These are phyloP conservation scores for Speoplatyrhinus poulsoni DNA, from an alignment of 2,113 vertebrate species.

Conservation along the genomic window DNA sequence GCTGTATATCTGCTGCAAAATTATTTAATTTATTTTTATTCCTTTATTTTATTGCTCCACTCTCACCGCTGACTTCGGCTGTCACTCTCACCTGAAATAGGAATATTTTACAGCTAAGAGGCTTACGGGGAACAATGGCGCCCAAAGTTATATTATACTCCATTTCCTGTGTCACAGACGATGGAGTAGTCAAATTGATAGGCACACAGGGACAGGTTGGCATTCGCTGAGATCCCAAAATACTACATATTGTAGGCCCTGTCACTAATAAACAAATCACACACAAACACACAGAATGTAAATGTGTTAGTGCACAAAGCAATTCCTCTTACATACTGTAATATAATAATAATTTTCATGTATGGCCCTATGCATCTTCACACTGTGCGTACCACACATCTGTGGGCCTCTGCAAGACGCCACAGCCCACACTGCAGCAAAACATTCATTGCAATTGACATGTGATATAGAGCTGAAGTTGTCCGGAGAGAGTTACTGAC, in stretches of 20 bases:
- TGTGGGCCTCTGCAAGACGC: no score
- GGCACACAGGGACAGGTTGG: constrained; percentile 40
- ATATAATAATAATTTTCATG: no score
- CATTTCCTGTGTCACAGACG: constrained; percentile 67
- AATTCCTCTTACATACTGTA: no score
- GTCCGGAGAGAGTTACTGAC: no score
- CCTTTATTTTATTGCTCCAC: constrained; percentile 34
- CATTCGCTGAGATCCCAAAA: no score
- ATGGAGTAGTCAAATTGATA: constrained; percentile 57
- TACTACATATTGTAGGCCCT: constrained; percentile 8
- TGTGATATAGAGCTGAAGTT: no score
- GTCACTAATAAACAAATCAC: constrained; percentile 10
- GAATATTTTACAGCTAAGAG: constrained; percentile 82
- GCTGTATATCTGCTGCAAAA: not conserved
- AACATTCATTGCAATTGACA: no score
- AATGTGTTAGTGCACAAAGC: no score
- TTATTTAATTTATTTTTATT: constrained; percentile 50
- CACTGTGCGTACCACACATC: no score
- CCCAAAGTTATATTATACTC: constrained; percentile 77
- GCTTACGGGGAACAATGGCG: constrained; percentile 80
- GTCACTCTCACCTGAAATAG: constrained; percentile 70
- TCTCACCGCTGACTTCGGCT: constrained; percentile 52
- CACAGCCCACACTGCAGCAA: no score
- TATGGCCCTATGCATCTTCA: no score
- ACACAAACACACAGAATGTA: constrained; percentile 35